Conservation (phyloP, 2,888 invertebrate genomes). For the Diplazon laetatorius region DNA sequence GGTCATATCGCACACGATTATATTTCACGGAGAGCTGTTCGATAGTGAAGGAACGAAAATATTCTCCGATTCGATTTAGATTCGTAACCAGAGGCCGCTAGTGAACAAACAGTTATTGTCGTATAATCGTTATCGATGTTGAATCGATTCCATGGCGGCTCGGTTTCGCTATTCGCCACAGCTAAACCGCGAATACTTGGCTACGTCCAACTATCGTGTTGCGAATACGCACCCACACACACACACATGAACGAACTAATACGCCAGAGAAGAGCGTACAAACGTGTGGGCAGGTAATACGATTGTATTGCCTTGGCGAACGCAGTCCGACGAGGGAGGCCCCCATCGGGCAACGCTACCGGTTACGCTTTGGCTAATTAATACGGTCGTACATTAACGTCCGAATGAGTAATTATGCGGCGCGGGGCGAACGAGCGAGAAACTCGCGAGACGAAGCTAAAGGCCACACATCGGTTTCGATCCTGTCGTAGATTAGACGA, state of each 20-base stretch:
- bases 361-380: constrained; percentile 74
- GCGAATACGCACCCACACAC: neutral
- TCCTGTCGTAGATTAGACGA: constrained; percentile 77
- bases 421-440: constrained; percentile 64
- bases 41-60: neutral
- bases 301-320: neutral
- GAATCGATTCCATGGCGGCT: no score
- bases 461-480: constrained; percentile 66
- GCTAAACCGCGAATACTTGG: no score
- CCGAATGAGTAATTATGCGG: constrained; percentile 76
- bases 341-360: constrained; percentile 64
- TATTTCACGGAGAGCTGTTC: no score
- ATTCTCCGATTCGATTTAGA: constrained; percentile 31
- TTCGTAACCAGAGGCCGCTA: neutral
- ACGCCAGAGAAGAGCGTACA: constrained; percentile 2
- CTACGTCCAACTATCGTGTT: constrained; percentile 2
- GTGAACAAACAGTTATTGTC: no score
- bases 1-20: no score
- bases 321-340: constrained; percentile 3
- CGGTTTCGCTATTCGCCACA: no score
- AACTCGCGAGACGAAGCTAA: constrained; percentile 62
- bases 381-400: constrained; percentile 77
- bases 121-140: neutral
- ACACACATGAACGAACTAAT: neutral
- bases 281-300: constrained; percentile 59